These are phyloP conservation scores for Tetropium fuscum DNA, from an alignment of 2,888 invertebrate species.

Conservation along the genomic window DNA sequence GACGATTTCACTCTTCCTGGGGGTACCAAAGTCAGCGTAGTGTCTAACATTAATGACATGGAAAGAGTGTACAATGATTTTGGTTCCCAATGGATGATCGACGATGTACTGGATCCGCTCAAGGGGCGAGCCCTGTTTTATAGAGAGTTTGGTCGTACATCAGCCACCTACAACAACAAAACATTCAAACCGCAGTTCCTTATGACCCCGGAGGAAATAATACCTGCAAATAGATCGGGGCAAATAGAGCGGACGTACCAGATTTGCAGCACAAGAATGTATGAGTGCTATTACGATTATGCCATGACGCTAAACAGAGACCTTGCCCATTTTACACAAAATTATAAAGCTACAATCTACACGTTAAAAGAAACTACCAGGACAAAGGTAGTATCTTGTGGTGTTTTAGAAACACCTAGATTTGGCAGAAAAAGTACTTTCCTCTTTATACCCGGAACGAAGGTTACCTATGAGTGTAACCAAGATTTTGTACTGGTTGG, in stretches of 20 bases:
- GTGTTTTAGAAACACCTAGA: conserved; percentile 89
- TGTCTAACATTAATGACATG: conserved; percentile 75
- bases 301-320: conserved; percentile 87
- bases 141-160: conserved; percentile 83
- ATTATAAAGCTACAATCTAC: conserved; percentile 76
- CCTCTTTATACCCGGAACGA: conserved; percentile 87
- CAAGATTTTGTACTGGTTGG: conserved; percentile 89
- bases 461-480: conserved; percentile 91
- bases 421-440: conserved; percentile 93
- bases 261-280: conserved; percentile 77
- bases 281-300: conserved; percentile 91
- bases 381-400: conserved; percentile 80
- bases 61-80: conserved; percentile 82
- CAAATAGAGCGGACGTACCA: conserved; percentile 75
- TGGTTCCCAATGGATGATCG: conserved; percentile 84
- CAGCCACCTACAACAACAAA: conserved; percentile 84
- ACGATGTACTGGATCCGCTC: conserved; percentile 79
- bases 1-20: conserved; percentile 88
- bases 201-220: conserved; percentile 76
- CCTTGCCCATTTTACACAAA: conserved; percentile 87
- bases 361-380: conserved; percentile 63
- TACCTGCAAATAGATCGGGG: conserved; percentile 77
- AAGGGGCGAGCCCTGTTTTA: conserved; percentile 84
- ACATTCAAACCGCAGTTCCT: conserved; percentile 82
- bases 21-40: conserved; percentile 69